These are phyloP conservation scores for Lottia gigantea DNA, from an alignment of 2,888 invertebrate genomes.

Conservation along the genomic window DNA sequence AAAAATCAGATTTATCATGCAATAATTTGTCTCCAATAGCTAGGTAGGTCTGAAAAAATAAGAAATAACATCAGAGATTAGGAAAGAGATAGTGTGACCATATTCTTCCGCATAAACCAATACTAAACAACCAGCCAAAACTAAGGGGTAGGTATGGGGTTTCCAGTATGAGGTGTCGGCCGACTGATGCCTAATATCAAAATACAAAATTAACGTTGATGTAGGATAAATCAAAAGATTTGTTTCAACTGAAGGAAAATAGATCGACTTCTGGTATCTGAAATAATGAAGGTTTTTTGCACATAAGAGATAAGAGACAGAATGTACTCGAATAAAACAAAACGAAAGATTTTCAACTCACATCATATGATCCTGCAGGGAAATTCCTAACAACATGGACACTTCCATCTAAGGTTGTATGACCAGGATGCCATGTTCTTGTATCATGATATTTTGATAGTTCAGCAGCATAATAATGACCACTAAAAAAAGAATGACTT, in stretches of 20 bases:
- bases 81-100: no score
- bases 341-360: neutral
- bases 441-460: slow-evolving; percentile 17
- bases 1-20: slow-evolving; percentile 30
- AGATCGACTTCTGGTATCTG: neutral
- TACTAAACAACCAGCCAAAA: neutral
- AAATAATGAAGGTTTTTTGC: no score
- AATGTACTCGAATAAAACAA: no score
- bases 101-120: no score
- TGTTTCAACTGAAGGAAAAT: neutral
- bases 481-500: slow-evolving; percentile 1
- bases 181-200: no score
- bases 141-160: neutral
- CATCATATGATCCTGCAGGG: slow-evolving; percentile 20
- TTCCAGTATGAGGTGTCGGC: no score
- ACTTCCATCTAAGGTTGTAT: slow-evolving; percentile 7
- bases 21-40: slow-evolving; percentile 26
- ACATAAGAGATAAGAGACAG: no score
- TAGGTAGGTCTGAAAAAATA: slow-evolving; percentile 22
- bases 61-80: neutral
- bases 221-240: neutral
- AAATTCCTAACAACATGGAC: slow-evolving; percentile 6
- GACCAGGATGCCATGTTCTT: slow-evolving; percentile 29
- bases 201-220: no score
- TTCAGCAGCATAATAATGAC: slow-evolving; percentile 20